Conservation (phyloP, 2,113 vertebrate genomes). For the Turnix velox region DNA sequence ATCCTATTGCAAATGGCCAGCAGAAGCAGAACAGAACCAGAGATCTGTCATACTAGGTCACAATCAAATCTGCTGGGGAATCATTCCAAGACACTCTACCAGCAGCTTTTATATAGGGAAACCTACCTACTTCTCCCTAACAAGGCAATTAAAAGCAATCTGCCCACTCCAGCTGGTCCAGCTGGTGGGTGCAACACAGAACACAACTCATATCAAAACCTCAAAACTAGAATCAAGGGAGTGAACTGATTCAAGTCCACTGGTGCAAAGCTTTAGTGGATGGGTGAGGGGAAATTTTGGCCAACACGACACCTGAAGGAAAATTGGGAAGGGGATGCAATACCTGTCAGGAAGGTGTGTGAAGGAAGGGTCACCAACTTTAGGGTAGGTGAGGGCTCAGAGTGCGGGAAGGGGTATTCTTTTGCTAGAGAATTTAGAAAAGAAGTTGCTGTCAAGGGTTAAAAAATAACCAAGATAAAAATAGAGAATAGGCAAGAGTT, state of each 20-base stretch:
- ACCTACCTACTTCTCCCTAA: background rate
- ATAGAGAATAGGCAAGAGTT: conserved; percentile 41
- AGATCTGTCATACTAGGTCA: background rate
- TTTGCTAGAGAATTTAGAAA: conserved; percentile 61
- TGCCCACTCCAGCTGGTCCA: background rate
- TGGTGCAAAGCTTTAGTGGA: background rate
- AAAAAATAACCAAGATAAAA: conserved; percentile 48
- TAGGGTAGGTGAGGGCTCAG: conserved; percentile 61
- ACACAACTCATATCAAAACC: background rate
- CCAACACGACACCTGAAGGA: background rate
- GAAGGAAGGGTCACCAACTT: conserved; percentile 60
- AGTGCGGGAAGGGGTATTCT: conserved; percentile 41
- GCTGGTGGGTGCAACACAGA: background rate
- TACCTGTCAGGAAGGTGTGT: conserved; percentile 54
- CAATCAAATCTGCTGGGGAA: conserved; percentile 1
- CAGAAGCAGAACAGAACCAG: background rate
- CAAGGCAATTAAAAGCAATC: background rate
- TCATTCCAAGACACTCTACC: background rate
- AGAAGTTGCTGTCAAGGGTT: conserved; percentile 62
- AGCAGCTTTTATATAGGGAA: background rate
- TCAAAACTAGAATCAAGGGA: background rate
- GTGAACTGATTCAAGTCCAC: background rate
- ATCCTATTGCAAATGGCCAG: no score
- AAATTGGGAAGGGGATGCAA: conserved; percentile 36
- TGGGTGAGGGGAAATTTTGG: background rate